phyloP scores from a whole-genome alignment of 1,140 invertebrate genomes.

The Lordiphosa mommai region DNA sequence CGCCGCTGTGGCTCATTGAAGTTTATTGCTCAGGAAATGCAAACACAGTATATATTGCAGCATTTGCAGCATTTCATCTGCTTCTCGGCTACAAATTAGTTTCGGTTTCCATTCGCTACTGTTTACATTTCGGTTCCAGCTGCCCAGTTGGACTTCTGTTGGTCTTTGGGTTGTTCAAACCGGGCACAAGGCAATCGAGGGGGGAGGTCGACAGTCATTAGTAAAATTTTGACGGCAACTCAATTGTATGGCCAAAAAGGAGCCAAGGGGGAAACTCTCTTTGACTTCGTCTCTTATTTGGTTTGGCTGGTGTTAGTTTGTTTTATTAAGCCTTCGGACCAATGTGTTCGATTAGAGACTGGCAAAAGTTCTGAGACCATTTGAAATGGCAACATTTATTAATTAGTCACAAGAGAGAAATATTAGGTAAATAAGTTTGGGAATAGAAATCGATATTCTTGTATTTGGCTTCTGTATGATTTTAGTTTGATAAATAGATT shows the following conservation, averaged over 20 bases:
- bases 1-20: slow-evolving; percentile 54
- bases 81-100: slow-evolving; percentile 60
- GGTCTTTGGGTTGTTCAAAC: slow-evolving; percentile 18
- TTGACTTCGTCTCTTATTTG: slow-evolving; percentile 20
- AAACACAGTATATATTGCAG: slow-evolving; percentile 62
- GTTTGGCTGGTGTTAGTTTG: slow-evolving; percentile 29
- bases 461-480: too few relatives aligned
- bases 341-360: slow-evolving; percentile 1
- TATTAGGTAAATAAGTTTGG: neutral
- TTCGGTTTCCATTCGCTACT: slow-evolving; percentile 50
- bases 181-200: too few relatives aligned
- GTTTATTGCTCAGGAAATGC: slow-evolving; percentile 70
- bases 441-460: neutral
- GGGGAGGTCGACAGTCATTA: slow-evolving; percentile 44
- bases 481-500: too few relatives aligned
- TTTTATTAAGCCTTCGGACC: slow-evolving; percentile 19
- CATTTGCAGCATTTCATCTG: slow-evolving; percentile 44
- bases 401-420: neutral
- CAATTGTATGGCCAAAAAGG: slow-evolving; percentile 16
- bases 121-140: slow-evolving; percentile 39
- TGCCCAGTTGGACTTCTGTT: slow-evolving; percentile 14
- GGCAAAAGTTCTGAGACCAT: neutral
- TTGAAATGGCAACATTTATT: neutral
- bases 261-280: neutral
- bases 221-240: slow-evolving; percentile 61